phyloP scores from a whole-genome alignment of 2,797 vertebrate species.

The Amazona finschi region DNA sequence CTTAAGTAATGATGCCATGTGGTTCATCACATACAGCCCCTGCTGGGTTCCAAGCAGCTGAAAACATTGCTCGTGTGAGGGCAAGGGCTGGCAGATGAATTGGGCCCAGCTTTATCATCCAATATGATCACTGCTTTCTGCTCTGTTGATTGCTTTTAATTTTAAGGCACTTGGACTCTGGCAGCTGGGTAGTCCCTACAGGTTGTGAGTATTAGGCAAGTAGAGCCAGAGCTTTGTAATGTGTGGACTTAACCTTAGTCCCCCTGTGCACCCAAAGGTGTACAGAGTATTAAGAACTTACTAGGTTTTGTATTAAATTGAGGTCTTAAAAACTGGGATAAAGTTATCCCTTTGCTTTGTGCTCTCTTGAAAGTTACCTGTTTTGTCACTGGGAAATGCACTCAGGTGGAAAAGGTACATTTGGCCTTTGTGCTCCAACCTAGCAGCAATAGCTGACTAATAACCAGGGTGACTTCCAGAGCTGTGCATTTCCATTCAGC shows the following conservation, averaged over 20 bases:
- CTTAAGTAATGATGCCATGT: not conserved
- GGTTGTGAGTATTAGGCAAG: not conserved
- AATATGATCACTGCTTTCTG: not conserved
- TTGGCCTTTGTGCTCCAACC: not conserved
- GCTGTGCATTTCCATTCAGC: not conserved
- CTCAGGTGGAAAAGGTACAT: not conserved
- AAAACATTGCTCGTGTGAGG: not conserved
- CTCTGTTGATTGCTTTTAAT: not conserved
- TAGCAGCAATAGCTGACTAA: not conserved
- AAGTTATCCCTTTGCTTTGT: not conserved
- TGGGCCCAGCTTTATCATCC: not conserved
- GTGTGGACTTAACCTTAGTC: not conserved
- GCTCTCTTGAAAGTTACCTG: not conserved
- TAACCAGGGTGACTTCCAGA: not conserved
- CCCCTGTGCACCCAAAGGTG: not conserved
- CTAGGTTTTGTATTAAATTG: not conserved
- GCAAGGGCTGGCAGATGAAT: not conserved
- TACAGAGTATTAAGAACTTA: not conserved
- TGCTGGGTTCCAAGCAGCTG: not conserved
- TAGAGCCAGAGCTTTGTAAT: not conserved
- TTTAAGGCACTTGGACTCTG: not conserved
- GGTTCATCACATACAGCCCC: not conserved
- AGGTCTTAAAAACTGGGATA: not conserved
- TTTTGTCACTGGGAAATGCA: not conserved
- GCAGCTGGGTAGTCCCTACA: not conserved